Evolutionary conservation across 2,113 vertebrate genomes (phyloP).

Genomic region (cattle (Bos taurus)): DNA sequence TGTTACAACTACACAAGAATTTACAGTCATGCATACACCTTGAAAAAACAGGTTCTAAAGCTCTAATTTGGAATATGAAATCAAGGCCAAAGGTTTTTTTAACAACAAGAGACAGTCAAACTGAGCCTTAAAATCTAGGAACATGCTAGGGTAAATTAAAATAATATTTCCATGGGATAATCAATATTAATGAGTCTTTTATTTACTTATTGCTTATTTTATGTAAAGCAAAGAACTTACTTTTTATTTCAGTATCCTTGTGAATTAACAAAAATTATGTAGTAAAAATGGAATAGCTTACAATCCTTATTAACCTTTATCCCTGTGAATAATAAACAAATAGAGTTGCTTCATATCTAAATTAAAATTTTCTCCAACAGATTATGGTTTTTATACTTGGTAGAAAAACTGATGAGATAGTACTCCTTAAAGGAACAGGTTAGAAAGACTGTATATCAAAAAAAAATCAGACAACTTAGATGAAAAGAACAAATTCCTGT

Average conservation of each 20-base stretch:
- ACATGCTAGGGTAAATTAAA: background rate
- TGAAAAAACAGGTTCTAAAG: background rate
- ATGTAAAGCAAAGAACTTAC: background rate
- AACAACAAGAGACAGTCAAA: background rate
- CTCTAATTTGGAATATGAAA: background rate
- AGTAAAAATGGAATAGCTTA: background rate
- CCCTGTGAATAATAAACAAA: background rate
- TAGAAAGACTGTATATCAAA: background rate
- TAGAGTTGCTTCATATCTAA: background rate
- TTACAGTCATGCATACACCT: background rate
- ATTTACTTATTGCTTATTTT: background rate
- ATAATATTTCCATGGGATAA: background rate
- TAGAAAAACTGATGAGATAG: background rate
- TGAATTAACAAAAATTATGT: background rate
- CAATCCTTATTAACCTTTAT: background rate
- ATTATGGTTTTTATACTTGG: background rate
- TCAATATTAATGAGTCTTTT: background rate
- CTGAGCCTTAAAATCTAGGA: background rate
- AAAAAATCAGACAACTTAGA: background rate
- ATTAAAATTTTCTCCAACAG: background rate
- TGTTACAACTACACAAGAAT: background rate
- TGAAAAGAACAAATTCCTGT: background rate
- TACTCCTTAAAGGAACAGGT: background rate
- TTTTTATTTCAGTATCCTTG: background rate
- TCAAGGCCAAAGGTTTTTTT: background rate